These are phyloP conservation scores for Platysteira castanea DNA, from an alignment of 2,113 vertebrate species.

Conservation along the genomic window DNA sequence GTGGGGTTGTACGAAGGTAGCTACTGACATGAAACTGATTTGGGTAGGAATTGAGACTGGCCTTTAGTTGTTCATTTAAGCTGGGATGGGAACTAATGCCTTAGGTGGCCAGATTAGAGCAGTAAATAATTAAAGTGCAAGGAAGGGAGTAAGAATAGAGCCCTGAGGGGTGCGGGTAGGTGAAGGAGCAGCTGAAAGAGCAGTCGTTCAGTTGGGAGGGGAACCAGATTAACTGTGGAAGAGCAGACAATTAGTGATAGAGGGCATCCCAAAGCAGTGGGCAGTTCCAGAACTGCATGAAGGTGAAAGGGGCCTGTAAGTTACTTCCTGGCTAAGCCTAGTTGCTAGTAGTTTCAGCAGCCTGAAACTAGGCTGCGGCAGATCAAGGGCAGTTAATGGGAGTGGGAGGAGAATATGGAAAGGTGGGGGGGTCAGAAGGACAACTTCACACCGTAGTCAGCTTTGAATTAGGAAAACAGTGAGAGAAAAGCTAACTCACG, in stretches of 20 bases:
- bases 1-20: not conserved
- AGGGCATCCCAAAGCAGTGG: not conserved
- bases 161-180: not conserved
- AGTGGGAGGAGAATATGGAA: not conserved
- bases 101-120: not conserved
- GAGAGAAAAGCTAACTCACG: not conserved
- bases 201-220: not conserved
- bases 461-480: not conserved
- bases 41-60: not conserved
- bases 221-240: not conserved
- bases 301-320: not conserved
- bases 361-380: not conserved
- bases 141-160: not conserved
- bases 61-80: not conserved
- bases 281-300: not conserved
- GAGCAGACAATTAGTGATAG: not conserved
- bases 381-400: not conserved
- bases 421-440: not conserved
- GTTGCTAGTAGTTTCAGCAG: not conserved
- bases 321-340: not conserved
- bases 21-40: not conserved
- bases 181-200: not conserved
- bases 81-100: not conserved
- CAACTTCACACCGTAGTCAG: rapidly evolving
- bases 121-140: not conserved